Evolutionary conservation across 2,888 invertebrate species (phyloP).

Genomic region (Laothoe populi): DNA sequence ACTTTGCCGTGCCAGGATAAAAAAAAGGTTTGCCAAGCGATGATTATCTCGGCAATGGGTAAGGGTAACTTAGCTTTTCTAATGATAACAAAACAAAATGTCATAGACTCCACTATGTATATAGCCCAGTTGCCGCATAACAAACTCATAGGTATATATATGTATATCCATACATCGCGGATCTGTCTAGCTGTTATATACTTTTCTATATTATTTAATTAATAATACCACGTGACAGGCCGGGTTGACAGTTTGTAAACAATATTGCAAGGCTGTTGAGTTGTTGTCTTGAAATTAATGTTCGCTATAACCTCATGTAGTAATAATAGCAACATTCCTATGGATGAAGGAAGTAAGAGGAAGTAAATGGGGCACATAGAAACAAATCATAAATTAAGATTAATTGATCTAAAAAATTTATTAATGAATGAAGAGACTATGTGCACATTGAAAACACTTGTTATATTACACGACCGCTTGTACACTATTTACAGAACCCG

Average conservation of each 20-base stretch:
- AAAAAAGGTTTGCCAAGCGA: no score
- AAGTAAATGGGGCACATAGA: slow-evolving; percentile 35
- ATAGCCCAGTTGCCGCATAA: no score
- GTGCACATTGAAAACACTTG: slow-evolving; percentile 84
- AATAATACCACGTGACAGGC: neutral
- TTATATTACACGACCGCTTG: slow-evolving; percentile 79
- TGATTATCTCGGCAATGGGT: no score
- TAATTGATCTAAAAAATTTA: slow-evolving; percentile 84
- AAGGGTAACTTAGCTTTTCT: no score
- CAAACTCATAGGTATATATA: no score
- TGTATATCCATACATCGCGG: no score
- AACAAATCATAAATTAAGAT: slow-evolving; percentile 58
- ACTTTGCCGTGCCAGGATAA: no score
- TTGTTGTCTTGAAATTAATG: neutral
- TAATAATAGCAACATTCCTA: neutral
- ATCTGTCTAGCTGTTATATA: no score
- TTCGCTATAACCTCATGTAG: neutral
- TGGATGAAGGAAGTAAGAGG: neutral
- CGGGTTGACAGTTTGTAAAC: neutral
- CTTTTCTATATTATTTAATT: no score
- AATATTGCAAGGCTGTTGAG: no score
- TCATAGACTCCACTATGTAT: no score
- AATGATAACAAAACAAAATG: no score
- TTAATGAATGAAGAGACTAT: slow-evolving; percentile 85
- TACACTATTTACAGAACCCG: slow-evolving; percentile 80